A percentile compares a stretch with the other conserved stretches of the same genome.
These are phyloP conservation scores for Paracanthobrama guichenoti DNA, from an alignment of 2,113 vertebrate species.

Conservation along the genomic window DNA sequence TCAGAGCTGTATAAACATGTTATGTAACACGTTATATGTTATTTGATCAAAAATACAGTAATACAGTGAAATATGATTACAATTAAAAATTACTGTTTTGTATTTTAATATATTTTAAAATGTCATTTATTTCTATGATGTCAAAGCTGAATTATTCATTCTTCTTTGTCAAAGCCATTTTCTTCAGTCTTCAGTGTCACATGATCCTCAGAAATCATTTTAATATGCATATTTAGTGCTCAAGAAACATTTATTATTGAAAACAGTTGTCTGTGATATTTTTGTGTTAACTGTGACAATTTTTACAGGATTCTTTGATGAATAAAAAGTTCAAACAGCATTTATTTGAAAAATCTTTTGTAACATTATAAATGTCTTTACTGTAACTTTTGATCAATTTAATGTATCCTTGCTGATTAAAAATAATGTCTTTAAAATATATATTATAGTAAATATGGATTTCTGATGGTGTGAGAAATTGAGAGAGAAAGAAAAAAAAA, in stretches of 20 bases:
- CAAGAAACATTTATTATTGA: neutral
- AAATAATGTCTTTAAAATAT: neutral
- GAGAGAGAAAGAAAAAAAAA: neutral
- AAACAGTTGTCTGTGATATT: too few species aligned
- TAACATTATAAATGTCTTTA: too few species aligned
- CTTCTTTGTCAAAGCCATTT: neutral
- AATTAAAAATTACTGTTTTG: neutral
- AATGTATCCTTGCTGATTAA: neutral
- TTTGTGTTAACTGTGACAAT: too few species aligned
- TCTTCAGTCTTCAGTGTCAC: neutral
- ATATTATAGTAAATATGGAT: neutral
- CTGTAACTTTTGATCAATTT: too few species aligned
- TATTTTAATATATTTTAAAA: neutral
- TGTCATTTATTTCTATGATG: neutral
- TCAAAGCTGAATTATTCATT: neutral
- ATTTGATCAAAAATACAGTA: neutral
- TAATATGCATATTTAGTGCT: neutral
- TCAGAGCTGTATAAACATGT: too few species aligned
- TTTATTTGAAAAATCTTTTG: too few species aligned
- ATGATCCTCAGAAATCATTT: neutral
- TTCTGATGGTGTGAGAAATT: neutral
- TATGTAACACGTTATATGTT: neutral
- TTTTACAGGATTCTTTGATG: too few species aligned
- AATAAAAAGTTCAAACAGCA: too few species aligned
- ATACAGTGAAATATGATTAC: neutral